Percentiles rank a stretch among this genome's conserved stretches.
phyloP scores from a whole-genome alignment of 2,888 invertebrate genomes.

The Malthinus seriepunctatus region DNA sequence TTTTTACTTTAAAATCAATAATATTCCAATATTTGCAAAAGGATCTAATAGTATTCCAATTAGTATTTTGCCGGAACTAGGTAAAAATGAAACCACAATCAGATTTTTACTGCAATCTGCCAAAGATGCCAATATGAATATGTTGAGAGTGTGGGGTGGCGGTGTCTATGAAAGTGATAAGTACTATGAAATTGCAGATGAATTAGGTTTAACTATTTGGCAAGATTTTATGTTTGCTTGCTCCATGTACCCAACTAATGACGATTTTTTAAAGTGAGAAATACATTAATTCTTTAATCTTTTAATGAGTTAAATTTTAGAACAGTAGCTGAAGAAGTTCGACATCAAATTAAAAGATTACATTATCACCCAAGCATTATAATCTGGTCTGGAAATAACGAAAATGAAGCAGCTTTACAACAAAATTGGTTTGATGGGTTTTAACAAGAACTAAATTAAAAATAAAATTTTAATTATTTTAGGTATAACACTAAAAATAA shows the following conservation, averaged over 20 bases:
- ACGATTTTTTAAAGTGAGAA: slow-evolving; percentile 67
- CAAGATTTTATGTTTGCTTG: slow-evolving; percentile 98
- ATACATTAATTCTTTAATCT: background rate
- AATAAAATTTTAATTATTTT: background rate
- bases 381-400: slow-evolving; percentile 95
- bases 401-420: slow-evolving; percentile 88
- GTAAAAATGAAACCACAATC: slow-evolving; percentile 62
- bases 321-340: slow-evolving; percentile 75
- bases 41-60: slow-evolving; percentile 94
- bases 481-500: slow-evolving; percentile 56
- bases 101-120: slow-evolving; percentile 69
- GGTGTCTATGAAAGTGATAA: slow-evolving; percentile 90
- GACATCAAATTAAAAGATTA: slow-evolving; percentile 79
- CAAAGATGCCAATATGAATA: slow-evolving; percentile 83
- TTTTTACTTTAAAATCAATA: slow-evolving; percentile 86
- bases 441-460: background rate
- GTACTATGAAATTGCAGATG: slow-evolving; percentile 87
- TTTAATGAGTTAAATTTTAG: slow-evolving; percentile 48
- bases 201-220: slow-evolving; percentile 92
- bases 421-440: slow-evolving; percentile 71
- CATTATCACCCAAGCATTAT: slow-evolving; percentile 86
- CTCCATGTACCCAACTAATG: slow-evolving; percentile 84
- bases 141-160: slow-evolving; percentile 99
- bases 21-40: slow-evolving; percentile 87
- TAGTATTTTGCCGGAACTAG: slow-evolving; percentile 78